Evolutionary conservation across 2,797 vertebrate genomes (phyloP), one percentile per base, ranked within the genome.

Genomic region (Hoplostethus mediterraneus): DNA sequence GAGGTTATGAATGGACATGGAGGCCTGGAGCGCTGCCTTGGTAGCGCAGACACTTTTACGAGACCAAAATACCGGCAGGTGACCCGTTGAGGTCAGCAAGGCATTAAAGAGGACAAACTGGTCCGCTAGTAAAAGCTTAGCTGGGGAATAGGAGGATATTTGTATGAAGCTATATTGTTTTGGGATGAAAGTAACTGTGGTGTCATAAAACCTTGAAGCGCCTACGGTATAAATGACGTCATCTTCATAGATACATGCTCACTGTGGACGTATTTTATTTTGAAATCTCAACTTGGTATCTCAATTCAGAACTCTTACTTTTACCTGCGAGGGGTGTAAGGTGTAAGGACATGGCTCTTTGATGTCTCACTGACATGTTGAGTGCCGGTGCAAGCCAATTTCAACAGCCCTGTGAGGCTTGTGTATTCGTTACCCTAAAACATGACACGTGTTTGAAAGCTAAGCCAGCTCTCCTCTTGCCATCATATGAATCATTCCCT

Each of bases 1-100:
- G 63, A 77, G 76, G 82, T 93, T 90, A 87, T 92, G 91, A 94
- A 92, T 91, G 92, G 86, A 87, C 77, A 3, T 30, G 0, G 53
- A 73, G 75, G 51, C 48, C 51, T 28, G 16, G 53, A 70, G 73
- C 36, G 45, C 71, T 0, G n/a, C 56, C 69, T 77, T 16, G 0
- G 73, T 73, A 75, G 81, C 21, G 55, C 59, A 49, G 78, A 83
- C 80, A 67, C 66, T 87, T 87, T 90, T 88, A 89, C 87, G 65
- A 87, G 83, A 83, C 81, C 73, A 86, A 87, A 91, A 91, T 88
- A 90, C 82, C 61, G 61, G 54, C 28, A 57, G 47, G 38, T 83
- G 82, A 82, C 69, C 79, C 2, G 1, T 51, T 68, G 78, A 79
- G 85, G 87, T 90, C 86, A 88, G 61, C 51, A 1, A 76, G 49